Percentiles rank a stretch among this genome's conserved stretches.
These are phyloP conservation scores for Drosophila paulistorum DNA, from an alignment of 1,140 invertebrate species.

Conservation along the genomic window DNA sequence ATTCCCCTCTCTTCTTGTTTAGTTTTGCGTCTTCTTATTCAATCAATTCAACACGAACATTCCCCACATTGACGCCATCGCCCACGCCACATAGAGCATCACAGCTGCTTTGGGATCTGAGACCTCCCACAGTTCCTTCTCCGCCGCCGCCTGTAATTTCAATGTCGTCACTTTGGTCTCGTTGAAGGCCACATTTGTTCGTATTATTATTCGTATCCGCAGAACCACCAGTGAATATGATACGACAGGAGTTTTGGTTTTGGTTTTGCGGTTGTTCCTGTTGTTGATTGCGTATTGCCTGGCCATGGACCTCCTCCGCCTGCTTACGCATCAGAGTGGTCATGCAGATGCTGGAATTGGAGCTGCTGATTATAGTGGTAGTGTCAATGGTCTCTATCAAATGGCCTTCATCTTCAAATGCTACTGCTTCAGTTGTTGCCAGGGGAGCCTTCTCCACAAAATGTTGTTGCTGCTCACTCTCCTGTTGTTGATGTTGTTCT, in stretches of 20 bases:
- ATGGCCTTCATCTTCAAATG: constrained; percentile 18
- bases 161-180: constrained; percentile 5
- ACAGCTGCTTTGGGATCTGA: constrained; percentile 17
- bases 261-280: background rate
- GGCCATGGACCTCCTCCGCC: background rate
- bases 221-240: constrained; percentile 23
- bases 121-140: background rate
- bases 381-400: constrained; percentile 62
- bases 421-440: constrained; percentile 1
- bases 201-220: background rate
- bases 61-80: constrained; percentile 48
- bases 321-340: constrained; percentile 50
- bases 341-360: constrained; percentile 54
- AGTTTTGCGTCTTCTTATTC: constrained; percentile 36
- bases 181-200: constrained; percentile 24
- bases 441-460: background rate
- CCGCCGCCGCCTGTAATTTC: constrained; percentile 9
- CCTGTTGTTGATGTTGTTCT: constrained; percentile 14
- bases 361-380: constrained; percentile 59
- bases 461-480: constrained; percentile 18
- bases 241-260: background rate
- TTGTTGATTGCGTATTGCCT: constrained; percentile 1
- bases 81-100: constrained; percentile 54
- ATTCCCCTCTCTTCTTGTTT: background rate
- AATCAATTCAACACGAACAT: constrained; percentile 39